A percentile compares a stretch with the other conserved stretches of the same genome.
phyloP scores from a whole-genome alignment of 2,888 invertebrate genomes.

The Dicranocentrus wangi region DNA sequence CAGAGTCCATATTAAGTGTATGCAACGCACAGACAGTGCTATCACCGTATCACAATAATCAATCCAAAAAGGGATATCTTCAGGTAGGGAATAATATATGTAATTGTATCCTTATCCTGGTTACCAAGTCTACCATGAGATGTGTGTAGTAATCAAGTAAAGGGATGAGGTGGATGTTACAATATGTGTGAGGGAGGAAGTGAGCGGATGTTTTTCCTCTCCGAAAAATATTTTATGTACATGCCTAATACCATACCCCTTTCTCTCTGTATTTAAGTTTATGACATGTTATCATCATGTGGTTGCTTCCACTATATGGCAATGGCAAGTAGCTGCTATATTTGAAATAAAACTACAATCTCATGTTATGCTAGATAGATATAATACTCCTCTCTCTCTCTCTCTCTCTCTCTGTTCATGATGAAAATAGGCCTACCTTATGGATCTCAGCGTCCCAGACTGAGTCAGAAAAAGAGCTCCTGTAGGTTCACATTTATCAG shows the following conservation, averaged over 20 bases:
- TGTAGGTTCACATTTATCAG: not conserved
- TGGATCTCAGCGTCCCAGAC: not conserved
- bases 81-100: too few species aligned
- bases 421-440: too few species aligned
- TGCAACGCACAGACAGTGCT: too few species aligned
- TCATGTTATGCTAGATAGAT: too few species aligned
- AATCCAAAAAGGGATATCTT: too few species aligned
- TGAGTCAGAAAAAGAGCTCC: not conserved
- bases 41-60: too few species aligned
- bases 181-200: slow-evolving; percentile 40
- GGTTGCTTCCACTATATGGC: not conserved
- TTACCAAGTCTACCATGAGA: not conserved
- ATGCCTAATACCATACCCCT: too few species aligned
- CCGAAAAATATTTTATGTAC: too few species aligned
- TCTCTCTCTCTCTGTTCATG: too few species aligned
- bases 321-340: not conserved
- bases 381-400: too few species aligned
- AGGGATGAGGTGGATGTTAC: slow-evolving; percentile 5
- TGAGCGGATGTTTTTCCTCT: slow-evolving; percentile 42
- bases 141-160: slow-evolving; percentile 22
- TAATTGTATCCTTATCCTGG: slow-evolving; percentile 22
- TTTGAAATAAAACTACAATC: slow-evolving; percentile 7
- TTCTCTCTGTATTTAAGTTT: not conserved
- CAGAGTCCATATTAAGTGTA: too few species aligned
- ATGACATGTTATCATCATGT: not conserved